Evolutionary conservation across 2,113 vertebrate species (phyloP).

Genomic region (Origma solitaria): DNA sequence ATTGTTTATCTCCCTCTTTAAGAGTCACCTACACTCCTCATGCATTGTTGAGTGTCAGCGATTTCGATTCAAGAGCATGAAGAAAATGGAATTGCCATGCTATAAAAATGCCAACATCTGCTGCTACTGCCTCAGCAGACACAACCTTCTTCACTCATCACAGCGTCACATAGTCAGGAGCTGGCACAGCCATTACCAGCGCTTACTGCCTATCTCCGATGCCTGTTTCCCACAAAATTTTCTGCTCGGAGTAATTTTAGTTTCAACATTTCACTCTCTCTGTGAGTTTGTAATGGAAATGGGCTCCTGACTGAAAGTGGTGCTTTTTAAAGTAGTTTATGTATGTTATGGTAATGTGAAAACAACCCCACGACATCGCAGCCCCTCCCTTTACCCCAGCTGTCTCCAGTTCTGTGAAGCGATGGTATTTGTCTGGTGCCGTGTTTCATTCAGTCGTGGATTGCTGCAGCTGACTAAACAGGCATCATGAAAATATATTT

Average conservation of each 20-base stretch:
- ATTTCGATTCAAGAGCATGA: background rate
- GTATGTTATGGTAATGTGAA: background rate
- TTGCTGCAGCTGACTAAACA: background rate
- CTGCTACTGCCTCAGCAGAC: background rate
- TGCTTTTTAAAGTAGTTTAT: background rate
- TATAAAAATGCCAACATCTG: background rate
- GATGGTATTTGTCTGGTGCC: background rate
- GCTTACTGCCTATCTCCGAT: background rate
- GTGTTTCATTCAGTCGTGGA: background rate
- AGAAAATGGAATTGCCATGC: background rate
- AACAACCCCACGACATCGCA: background rate
- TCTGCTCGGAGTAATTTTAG: background rate
- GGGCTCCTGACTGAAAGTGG: background rate
- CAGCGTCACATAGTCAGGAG: rapidly evolving
- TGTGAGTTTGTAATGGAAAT: background rate
- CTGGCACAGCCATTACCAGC: background rate
- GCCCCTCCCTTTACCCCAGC: background rate
- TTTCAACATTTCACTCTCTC: background rate
- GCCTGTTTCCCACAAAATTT: background rate
- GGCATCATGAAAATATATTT: background rate
- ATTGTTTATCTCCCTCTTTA: background rate
- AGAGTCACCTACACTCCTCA: background rate
- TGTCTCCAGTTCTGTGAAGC: background rate
- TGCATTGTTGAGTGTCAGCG: rapidly evolving
- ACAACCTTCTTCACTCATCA: background rate